These are phyloP conservation scores for Mythimna albipuncta DNA, from an alignment of 2,888 invertebrate species.

Conservation along the genomic window DNA sequence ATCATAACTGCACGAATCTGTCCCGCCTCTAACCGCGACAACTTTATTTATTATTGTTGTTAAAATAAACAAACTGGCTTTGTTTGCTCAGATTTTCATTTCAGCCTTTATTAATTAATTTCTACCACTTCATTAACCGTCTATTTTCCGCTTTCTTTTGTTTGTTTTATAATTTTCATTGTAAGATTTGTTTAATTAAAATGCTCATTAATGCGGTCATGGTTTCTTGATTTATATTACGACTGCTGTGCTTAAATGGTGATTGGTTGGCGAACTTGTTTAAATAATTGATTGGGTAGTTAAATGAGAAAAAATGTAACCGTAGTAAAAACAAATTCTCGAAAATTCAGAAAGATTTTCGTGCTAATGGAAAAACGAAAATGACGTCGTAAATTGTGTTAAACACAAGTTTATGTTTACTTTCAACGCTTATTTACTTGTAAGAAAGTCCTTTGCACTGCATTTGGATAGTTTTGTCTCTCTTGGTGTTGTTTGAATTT, in stretches of 20 bases:
- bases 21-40: neutral
- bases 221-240: constrained; percentile 41
- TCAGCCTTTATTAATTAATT: constrained; percentile 61
- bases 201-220: constrained; percentile 41
- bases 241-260: neutral
- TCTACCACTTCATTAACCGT: constrained; percentile 61
- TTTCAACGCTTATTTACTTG: constrained; percentile 53
- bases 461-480: constrained; percentile 60
- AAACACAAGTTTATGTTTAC: constrained; percentile 56
- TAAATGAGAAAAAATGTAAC: neutral
- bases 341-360: constrained; percentile 11
- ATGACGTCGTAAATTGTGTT: constrained; percentile 44
- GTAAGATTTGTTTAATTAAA: constrained; percentile 51
- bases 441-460: constrained; percentile 33
- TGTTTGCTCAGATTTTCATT: constrained; percentile 62
- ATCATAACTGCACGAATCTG: neutral
- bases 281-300: constrained; percentile 14
- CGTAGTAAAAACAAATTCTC: neutral
- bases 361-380: constrained; percentile 42
- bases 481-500: constrained; percentile 60
- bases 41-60: constrained; percentile 36
- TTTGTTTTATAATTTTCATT: constrained; percentile 46
- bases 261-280: constrained; percentile 10
- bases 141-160: constrained; percentile 53
- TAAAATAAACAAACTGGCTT: constrained; percentile 65